Percentiles rank a stretch among this genome's conserved stretches.
Conservation (phyloP, 2,113 vertebrate genomes). For the Protobothrops mucrosquamatus region DNA sequence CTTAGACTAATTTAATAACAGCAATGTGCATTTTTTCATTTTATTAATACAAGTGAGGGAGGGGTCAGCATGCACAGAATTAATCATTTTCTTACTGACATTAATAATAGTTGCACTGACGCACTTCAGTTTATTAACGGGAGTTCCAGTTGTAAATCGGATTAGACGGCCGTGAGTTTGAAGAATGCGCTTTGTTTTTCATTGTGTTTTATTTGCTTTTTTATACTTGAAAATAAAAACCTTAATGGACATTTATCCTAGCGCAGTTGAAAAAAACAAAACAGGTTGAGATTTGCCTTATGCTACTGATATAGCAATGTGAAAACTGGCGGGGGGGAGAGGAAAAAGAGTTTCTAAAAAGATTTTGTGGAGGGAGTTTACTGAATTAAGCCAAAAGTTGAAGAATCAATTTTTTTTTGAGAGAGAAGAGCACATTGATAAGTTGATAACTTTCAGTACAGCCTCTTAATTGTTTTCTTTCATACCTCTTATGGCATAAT, state of each 20-base stretch:
- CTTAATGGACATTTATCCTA: neutral
- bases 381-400: neutral
- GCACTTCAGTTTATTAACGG: neutral
- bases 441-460: neutral
- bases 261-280: neutral
- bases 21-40: neutral
- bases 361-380: neutral
- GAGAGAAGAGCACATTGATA: neutral
- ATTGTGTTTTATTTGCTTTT: neutral
- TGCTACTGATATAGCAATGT: neutral
- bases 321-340: neutral
- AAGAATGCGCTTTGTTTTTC: neutral
- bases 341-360: neutral
- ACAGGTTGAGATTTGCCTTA: neutral
- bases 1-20: neutral
- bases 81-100: conserved; percentile 16
- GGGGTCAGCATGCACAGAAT: conserved; percentile 28
- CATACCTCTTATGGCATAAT: neutral
- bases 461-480: neutral
- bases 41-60: neutral
- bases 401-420: neutral
- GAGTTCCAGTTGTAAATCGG: neutral
- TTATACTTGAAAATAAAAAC: neutral
- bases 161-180: neutral
- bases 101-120: neutral